Evolutionary conservation across 2,797 vertebrate species (phyloP).

Genomic region (Odontamblyopus rebecca): DNA sequence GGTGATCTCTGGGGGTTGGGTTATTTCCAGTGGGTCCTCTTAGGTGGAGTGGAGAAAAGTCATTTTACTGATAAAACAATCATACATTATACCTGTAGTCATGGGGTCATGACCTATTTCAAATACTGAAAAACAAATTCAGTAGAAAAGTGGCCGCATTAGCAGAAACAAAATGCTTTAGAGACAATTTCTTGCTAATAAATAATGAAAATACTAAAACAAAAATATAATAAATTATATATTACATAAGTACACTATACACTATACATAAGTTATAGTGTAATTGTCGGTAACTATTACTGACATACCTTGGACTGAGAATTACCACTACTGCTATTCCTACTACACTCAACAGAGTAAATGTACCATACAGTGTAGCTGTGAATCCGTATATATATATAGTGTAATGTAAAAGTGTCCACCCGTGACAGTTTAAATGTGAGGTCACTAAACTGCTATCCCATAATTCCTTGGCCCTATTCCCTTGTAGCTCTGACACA

Average conservation of each 20-base stretch:
- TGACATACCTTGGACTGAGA: constrained; percentile 1
- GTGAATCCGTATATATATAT: background rate
- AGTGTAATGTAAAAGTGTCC: constrained; percentile 18
- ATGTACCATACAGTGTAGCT: background rate
- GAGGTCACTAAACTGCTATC: constrained; percentile 9
- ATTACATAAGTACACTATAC: too few species aligned
- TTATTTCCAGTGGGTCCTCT: constrained; percentile 43
- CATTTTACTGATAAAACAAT: constrained; percentile 24
- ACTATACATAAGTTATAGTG: too few species aligned
- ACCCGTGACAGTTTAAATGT: constrained; percentile 16
- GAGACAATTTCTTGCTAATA: constrained; percentile 20
- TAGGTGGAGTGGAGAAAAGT: constrained; percentile 10
- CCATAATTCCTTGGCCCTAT: constrained; percentile 8
- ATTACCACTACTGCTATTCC: too few species aligned
- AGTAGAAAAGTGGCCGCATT: constrained; percentile 1
- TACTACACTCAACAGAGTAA: too few species aligned
- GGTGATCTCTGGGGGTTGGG: constrained; percentile 16
- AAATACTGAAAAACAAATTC: constrained; percentile 9
- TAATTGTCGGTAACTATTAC: background rate
- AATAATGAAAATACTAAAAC: background rate
- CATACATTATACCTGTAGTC: constrained; percentile 21
- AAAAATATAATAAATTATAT: too few species aligned
- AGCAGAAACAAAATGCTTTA: background rate
- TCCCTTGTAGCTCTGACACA: background rate
- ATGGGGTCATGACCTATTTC: background rate